Base-by-base conservation (phyloP, 2,113 vertebrate genomes). In the Sisor rabdophorus region DNA sequence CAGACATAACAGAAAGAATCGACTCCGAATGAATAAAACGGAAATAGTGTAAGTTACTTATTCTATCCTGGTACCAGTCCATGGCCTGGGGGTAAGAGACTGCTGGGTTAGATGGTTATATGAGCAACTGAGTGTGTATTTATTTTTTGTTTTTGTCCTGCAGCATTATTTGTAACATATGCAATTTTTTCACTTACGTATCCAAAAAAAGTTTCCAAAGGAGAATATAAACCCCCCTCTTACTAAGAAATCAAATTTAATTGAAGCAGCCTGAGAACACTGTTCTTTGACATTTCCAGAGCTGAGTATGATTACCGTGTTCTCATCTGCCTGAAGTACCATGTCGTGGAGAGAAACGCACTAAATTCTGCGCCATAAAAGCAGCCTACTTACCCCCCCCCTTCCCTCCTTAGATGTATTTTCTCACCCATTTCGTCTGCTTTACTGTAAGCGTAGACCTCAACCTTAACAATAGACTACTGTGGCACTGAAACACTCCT, bases 401-500 rank as follows among this genome's bases (percentile, higher is more conserved):
- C 26, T 24, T 69, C 30, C 30, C 48, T 52, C 17, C 65, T 69
- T 4, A 5, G 16, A 20, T 69, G 4, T 52, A 20, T 69, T 69
- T 69, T 69, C 65, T 52, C 65, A 52, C 26, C 47, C 16, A 2
- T 69, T 69, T 52, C 26, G 5, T 69, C 65, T 71, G 55, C 50
- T 48, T 2, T 11, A 13, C 80, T 61, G 19, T 61, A 68, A 65
- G 59, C n/a, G 24, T 24, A 77, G 54, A 77, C 56, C 64, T 44
- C 19, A 1, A 12, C 54, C 67, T 20, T 54, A 82, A 82, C 80
- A 82, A 79, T 76, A 52, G 53, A 32, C 59, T 77, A 54, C 77
- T 82, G 80, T 82, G 54, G 52, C 55, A 24, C 53, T 73, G 54
- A 44, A 59, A 59, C 15, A 52, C 64, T 30, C 48, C 71, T 81